These are phyloP conservation scores for Coptodon rendalli DNA, from an alignment of 2,113 vertebrate genomes.

Conservation along the genomic window DNA sequence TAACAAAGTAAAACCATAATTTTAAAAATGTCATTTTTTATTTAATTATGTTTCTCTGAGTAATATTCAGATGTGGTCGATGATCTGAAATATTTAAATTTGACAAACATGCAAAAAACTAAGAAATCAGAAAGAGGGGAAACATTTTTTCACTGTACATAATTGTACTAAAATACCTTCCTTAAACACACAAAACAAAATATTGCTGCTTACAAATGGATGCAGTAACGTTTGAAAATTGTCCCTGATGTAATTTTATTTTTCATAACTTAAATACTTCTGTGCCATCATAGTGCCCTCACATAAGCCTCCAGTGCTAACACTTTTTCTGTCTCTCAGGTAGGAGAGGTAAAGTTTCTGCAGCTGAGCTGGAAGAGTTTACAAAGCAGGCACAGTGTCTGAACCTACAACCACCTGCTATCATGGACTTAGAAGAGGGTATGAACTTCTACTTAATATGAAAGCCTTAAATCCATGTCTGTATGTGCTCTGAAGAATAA, in stretches of 20 bases:
- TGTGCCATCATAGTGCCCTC: too few relatives aligned
- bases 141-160: too few relatives aligned
- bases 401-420: not conserved
- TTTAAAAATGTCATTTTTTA: not conserved
- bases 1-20: not conserved
- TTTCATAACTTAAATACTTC: too few relatives aligned
- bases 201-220: too few relatives aligned
- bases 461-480: not conserved
- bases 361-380: constrained; percentile 27
- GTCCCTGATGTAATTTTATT: too few relatives aligned
- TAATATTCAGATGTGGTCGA: not conserved
- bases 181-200: too few relatives aligned
- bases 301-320: too few relatives aligned
- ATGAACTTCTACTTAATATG: not conserved
- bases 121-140: too few relatives aligned
- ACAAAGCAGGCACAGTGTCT: constrained; percentile 36
- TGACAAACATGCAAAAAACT: not conserved
- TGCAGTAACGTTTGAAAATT: too few relatives aligned
- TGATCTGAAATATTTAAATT: not conserved
- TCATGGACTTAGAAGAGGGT: constrained; percentile 34
- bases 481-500: not conserved
- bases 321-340: constrained; percentile 9
- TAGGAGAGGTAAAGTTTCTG: not conserved
- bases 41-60: not conserved
- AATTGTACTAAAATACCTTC: too few relatives aligned